Base-by-base conservation (phyloP, 2,888 invertebrate genomes). In the Rhagium mordax region DNA sequence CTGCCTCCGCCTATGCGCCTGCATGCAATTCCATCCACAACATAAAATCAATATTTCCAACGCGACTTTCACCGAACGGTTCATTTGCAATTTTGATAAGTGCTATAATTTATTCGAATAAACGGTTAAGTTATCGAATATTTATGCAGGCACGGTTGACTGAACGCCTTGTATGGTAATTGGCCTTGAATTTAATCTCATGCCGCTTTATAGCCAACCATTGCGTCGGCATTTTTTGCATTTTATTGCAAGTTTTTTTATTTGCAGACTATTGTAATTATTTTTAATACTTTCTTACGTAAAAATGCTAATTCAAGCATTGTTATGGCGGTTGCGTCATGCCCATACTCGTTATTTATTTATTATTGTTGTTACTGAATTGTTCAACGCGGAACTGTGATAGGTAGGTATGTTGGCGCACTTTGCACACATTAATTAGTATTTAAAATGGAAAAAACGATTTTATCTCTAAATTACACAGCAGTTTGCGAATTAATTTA, bases 111-210 rank as follows among this genome's bases (percentile, higher is more conserved):
- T 67, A 67, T 67, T 57, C 57, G 41, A 67, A 67, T 57, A 51
- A 57, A 67, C 67, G 57, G 57, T 67, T 67, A 57, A 67, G 67
- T 67, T 67, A 67, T 67, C 13, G 53, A 65, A 65, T 65, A 65
- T 65, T 65, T 65, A 65, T 65, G 65, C 53, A 33, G 65, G 20
- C 18, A 53, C 65, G 65, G 65, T 65, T 53, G 69, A 69, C 24
- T 51, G 72, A 59, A 70, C 75, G 75, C 72, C 72, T 75, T 64
- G 60, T 75, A 75, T 72, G 75, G 75, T 75, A 72, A 75, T 75
- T 75, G 75, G 75, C 75, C 75, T 72, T 71, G 70, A 71, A 72
- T 68, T 64, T 29, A 71, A 72, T 71, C 61, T 70, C 29, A 57
- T 57, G 55, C 60, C 65, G 53, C 33, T 57, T 47, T 57, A 57